phyloP scores from a whole-genome alignment of 2,797 vertebrate species.

The Morelia viridis region DNA sequence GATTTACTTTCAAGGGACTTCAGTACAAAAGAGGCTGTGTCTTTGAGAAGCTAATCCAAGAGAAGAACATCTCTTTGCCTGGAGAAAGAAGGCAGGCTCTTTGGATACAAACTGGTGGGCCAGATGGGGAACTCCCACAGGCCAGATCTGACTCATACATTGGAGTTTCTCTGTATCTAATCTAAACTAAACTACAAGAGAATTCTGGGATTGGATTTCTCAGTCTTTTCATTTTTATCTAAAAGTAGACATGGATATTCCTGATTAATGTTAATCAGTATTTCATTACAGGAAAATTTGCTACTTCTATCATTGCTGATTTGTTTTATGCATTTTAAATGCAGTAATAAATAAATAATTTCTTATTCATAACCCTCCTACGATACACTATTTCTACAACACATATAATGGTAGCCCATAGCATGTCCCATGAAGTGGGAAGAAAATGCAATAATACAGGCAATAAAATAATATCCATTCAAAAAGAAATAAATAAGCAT shows the following conservation, averaged over 20 bases:
- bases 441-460: neutral
- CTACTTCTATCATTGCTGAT: neutral
- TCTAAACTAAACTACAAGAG: neutral
- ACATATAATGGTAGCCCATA: neutral
- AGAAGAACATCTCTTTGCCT: too few species aligned
- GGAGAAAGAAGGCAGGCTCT: too few species aligned
- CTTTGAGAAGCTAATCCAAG: too few species aligned
- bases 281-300: neutral
- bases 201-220: neutral
- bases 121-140: too few species aligned
- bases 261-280: neutral
- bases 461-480: neutral
- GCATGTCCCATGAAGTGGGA: neutral
- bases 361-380: neutral
- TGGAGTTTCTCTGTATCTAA: neutral
- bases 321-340: neutral
- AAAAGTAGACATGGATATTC: neutral
- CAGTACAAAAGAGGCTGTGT: neutral
- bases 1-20: neutral
- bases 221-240: conserved; percentile 4
- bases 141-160: neutral
- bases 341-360: neutral
- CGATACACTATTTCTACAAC: neutral
- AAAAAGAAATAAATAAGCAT: neutral
- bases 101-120: too few species aligned